These are phyloP conservation scores for Drosophila anomalata DNA, from an alignment of 2,888 invertebrate species.

Conservation along the genomic window DNA sequence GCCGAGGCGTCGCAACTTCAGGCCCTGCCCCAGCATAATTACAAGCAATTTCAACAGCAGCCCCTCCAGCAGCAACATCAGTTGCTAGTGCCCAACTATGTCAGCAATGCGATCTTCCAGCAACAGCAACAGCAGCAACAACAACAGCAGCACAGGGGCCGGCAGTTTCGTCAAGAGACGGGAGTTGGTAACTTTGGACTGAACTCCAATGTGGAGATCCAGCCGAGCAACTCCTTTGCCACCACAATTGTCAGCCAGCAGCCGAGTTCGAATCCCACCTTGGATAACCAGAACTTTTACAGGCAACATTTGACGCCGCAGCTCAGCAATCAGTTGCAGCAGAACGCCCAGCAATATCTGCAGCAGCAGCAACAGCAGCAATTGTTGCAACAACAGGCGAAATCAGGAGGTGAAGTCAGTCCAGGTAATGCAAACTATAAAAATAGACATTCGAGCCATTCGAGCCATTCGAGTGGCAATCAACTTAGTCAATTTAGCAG, in stretches of 20 bases:
- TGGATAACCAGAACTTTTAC: constrained; percentile 82
- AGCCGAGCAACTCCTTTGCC: constrained; percentile 71
- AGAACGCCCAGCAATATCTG: constrained; percentile 83
- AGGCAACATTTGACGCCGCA: constrained; percentile 80
- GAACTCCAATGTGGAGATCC: constrained; percentile 83
- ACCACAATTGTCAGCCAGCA: constrained; percentile 69
- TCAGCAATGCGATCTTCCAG: constrained; percentile 72
- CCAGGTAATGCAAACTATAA: constrained; percentile 72
- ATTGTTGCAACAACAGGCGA: constrained; percentile 37
- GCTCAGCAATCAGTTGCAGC: constrained; percentile 80
- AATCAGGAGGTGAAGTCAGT: constrained; percentile 43
- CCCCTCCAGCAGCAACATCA: constrained; percentile 59
- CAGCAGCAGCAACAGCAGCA: constrained; percentile 54
- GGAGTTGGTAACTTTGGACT: constrained; percentile 88
- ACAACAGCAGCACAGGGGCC: constrained; percentile 80
- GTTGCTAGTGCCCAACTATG: constrained; percentile 70
- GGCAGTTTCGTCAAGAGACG: constrained; percentile 86
- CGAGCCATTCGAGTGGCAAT: constrained; percentile 42
- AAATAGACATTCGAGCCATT: constrained; percentile 37
- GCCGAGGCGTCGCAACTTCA: constrained; percentile 76
- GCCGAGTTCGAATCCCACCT: constrained; percentile 48
- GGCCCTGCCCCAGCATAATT: constrained; percentile 74
- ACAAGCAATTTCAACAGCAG: constrained; percentile 76
- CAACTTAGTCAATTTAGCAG: constrained; percentile 69
- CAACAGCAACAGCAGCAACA: constrained; percentile 54